Base-by-base conservation (phyloP, 2,113 vertebrate species). In the Rattus norvegicus region DNA sequence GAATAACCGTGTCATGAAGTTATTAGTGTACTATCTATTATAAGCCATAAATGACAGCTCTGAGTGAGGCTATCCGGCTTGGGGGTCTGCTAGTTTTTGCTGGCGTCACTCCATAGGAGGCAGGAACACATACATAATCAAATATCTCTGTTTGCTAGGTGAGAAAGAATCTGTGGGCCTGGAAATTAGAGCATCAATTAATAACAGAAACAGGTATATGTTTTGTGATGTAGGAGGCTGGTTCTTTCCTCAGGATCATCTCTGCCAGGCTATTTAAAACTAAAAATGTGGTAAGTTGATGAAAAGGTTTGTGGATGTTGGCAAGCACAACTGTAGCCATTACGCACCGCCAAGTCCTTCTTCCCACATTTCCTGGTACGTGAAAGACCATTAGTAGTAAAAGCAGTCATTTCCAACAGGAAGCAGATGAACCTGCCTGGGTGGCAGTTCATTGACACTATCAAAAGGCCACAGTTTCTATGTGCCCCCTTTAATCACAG, bases 21-120 rank as follows among this genome's bases (percentile, higher is more conserved):
- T 79, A 70, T 96, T 93, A 96, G 39, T 75, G 30, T 85, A 26
- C 54, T 43, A 79, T 87, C 80, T 91, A 94, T 96, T 95, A 94
- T 81, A 75, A 94, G 75, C 75, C 75, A 83, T 76, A 94, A 98
- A 90, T 90, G 96, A 93, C 94, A 96, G 87, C 65, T 94, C 69
- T 80, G 83, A 89, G 75, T 81, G 87, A 89, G 52, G 63, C 67
- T 52, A 5, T 92, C 33, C 33, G 72, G 87, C 69, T 84, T 93
- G 69, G 39, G 89, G 70, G 63, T 73, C 88, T 69, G 67, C 30
- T 54, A 24, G 28, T 65, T 96, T 7, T n/a, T 76, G n/a, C 43
- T 79, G 93, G 86, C 93, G 59, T 87, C 89, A 49, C 91, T 36
- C 36, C 28, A 33, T 11, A 26, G 47, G 28, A 91, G 65, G 83